Percentiles rank a stretch among this genome's conserved stretches.
phyloP scores from a whole-genome alignment of 2,113 vertebrate genomes.

The Brachyhypopomus occidentalis region DNA sequence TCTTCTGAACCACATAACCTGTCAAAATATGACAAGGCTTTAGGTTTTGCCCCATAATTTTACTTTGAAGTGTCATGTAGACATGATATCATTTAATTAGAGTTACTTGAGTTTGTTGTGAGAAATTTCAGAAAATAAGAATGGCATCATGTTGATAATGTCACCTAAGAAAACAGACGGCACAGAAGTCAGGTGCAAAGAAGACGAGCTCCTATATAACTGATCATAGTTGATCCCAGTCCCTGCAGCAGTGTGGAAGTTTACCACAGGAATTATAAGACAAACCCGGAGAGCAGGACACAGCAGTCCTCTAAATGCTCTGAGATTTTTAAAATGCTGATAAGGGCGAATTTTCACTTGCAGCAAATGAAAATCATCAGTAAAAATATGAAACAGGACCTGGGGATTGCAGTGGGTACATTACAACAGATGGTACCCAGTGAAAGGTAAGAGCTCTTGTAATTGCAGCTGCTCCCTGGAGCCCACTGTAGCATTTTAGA shows the following conservation, averaged over 20 bases:
- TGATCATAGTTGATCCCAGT: conserved; percentile 29
- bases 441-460: conserved; percentile 54
- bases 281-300: not conserved
- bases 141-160: conserved; percentile 75
- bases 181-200: conserved; percentile 18
- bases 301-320: conserved; percentile 4
- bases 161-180: conserved; percentile 63
- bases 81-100: not conserved
- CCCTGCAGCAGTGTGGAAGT: conserved; percentile 7
- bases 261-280: conserved; percentile 10
- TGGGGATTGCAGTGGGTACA: conserved; percentile 36
- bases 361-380: conserved; percentile 33
- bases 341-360: conserved; percentile 24
- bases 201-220: not conserved
- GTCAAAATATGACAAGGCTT: not conserved
- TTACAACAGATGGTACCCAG: conserved; percentile 52
- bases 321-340: conserved; percentile 42
- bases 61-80: not conserved
- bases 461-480: conserved; percentile 47
- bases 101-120: conserved; percentile 69
- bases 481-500: conserved; percentile 35
- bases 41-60: not conserved
- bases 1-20: conserved; percentile 76
- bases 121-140: conserved; percentile 74
- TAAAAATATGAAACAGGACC: conserved; percentile 37